Base-by-base conservation (phyloP, 1,140 invertebrate species). In the Episyrphus balteatus region DNA sequence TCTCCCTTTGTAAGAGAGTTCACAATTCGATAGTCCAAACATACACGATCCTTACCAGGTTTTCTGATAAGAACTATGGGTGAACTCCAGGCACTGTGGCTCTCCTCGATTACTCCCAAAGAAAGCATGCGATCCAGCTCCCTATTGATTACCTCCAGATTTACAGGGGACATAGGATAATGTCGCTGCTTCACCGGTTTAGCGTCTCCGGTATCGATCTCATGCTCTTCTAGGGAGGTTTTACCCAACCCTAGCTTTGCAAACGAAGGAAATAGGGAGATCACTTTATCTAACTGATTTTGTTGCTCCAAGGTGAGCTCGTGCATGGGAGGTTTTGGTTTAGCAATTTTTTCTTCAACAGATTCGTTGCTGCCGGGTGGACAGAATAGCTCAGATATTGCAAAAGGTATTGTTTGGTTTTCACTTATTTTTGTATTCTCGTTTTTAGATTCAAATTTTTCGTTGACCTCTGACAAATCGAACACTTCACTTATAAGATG, bases 141-240 rank as follows among this genome's bases (percentile, higher is more conserved):
- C 14, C 44, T 14, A 12, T 46, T 12, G 2, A 46, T 12, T 3
- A 41, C 5, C 5, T 6, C 12, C 14, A 6, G 13, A n/a, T 5
- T 15, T 6, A 10, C 34, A 5, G 34, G 57, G 7, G 56, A 59
- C 2, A 55, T 41, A 12, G 48, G 53, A 17, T 64, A 61, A 0
- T 54, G 47, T 1, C 42, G 8, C n/a, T 58, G 53, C 19, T 52
- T 56, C 6, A 67, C 58, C 1, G 64, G 64, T 9, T 13, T 11
- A 1, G 47, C 13, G 10, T 54, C 50, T 14, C 52, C 53, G 2
- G 55, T 51, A 12, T 59, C 56, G 17, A 69, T 63, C 8, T 45
- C 36, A 49, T 66, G 59, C 10, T 55, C 33, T 1, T 52, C 44
- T 21, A 56, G 36, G 36, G 42, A 46, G 11, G 47, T 49, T 1